Conservation (phyloP, 1,140 invertebrate species). For the Ylistrum balloti region DNA sequence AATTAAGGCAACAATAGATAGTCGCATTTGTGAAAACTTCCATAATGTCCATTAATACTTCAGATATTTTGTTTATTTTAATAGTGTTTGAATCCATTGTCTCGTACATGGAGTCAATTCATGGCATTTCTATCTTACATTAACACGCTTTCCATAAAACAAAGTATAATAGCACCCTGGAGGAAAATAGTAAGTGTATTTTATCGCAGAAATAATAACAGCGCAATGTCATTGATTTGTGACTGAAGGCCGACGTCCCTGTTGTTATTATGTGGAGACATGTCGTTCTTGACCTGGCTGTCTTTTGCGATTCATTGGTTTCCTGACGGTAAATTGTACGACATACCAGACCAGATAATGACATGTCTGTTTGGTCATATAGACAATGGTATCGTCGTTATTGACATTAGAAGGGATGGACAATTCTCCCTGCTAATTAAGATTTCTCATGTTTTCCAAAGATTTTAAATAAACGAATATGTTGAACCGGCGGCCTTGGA, state of each 20-base stretch:
- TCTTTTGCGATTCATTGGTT: neutral
- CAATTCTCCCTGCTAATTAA: slow-evolving; percentile 7
- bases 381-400: neutral
- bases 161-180: neutral
- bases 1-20: too few relatives aligned
- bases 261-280: neutral
- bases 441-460: neutral
- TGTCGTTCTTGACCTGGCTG: neutral
- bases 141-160: neutral
- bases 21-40: too few relatives aligned
- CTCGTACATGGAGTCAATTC: too few relatives aligned
- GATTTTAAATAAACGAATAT: neutral
- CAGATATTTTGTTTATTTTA: too few relatives aligned
- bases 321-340: neutral
- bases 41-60: too few relatives aligned
- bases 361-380: neutral
- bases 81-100: too few relatives aligned
- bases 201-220: neutral
- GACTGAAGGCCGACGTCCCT: neutral
- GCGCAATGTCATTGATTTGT: neutral
- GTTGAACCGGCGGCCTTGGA: neutral
- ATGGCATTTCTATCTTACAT: neutral
- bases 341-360: slow-evolving; percentile 29
- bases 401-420: neutral
- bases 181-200: neutral